phyloP scores from a whole-genome alignment of 2,113 vertebrate genomes.

The Xyliphius kryptos region DNA sequence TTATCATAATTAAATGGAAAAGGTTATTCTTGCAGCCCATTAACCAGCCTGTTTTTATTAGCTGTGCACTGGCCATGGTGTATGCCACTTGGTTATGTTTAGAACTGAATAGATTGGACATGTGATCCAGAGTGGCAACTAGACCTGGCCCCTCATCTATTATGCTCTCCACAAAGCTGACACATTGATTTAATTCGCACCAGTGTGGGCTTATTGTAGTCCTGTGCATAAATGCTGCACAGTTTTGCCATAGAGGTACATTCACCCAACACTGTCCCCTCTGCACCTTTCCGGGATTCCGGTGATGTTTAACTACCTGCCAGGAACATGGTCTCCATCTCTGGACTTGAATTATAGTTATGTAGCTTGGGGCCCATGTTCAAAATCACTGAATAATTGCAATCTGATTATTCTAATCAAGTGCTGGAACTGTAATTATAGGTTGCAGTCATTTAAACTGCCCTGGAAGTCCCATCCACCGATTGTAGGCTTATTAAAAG shows the following conservation, averaged over 20 bases:
- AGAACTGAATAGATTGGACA: slow-evolving; percentile 64
- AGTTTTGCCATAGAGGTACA: slow-evolving; percentile 67
- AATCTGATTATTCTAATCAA: slow-evolving; percentile 99
- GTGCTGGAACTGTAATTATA: slow-evolving; percentile 98
- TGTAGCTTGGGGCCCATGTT: slow-evolving; percentile 97
- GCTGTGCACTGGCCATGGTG: slow-evolving; percentile 41
- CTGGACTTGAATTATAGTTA: slow-evolving; percentile 98
- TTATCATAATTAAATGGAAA: neutral
- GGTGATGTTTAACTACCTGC: slow-evolving; percentile 86
- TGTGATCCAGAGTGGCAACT: slow-evolving; percentile 56
- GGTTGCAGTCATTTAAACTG: slow-evolving; percentile 94
- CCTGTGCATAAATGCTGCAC: slow-evolving; percentile 78
- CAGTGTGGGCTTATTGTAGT: slow-evolving; percentile 76
- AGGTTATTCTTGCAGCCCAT: slow-evolving; percentile 32
- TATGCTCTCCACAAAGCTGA: slow-evolving; percentile 68
- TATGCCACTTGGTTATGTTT: slow-evolving; percentile 42
- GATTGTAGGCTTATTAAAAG: slow-evolving; percentile 94
- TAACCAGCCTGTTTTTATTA: slow-evolving; percentile 36
- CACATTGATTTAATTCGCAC: slow-evolving; percentile 76
- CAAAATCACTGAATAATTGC: slow-evolving; percentile 99
- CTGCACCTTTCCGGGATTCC: slow-evolving; percentile 78
- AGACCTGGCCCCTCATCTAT: slow-evolving; percentile 31
- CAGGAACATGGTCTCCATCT: slow-evolving; percentile 95
- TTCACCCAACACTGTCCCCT: slow-evolving; percentile 58
- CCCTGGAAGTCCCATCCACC: slow-evolving; percentile 89